A percentile compares a stretch with the other conserved stretches of the same genome.
Evolutionary conservation across 2,113 vertebrate species (phyloP).

Genomic region (Corydoras sp.): DNA sequence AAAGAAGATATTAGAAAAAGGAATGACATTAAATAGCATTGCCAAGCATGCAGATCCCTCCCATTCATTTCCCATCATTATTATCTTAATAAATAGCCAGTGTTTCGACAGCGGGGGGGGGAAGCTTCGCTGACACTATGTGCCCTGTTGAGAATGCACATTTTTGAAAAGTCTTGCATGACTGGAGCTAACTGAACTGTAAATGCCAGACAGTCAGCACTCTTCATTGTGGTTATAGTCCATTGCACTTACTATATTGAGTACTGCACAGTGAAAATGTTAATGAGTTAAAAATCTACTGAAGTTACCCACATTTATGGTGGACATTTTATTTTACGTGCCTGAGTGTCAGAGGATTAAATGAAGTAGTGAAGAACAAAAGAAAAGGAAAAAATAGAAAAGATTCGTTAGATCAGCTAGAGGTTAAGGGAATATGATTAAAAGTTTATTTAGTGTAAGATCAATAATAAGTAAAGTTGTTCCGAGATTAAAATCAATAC

Average conservation of each 20-base stretch:
- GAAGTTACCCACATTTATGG: no score
- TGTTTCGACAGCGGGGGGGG: constrained; percentile 55
- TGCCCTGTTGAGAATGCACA: constrained; percentile 58
- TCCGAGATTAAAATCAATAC: no score
- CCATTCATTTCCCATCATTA: constrained; percentile 61
- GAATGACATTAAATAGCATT: constrained; percentile 1
- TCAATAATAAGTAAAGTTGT: no score
- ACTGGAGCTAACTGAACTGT: constrained; percentile 62
- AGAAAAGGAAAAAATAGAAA: no score
- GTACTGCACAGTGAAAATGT: no score
- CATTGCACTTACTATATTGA: neutral
- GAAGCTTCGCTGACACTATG: constrained; percentile 48
- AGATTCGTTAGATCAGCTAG: no score
- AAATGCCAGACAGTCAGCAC: constrained; percentile 59
- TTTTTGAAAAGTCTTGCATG: constrained; percentile 72
- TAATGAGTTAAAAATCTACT: no score
- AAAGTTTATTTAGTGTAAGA: no score
- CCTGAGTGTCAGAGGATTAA: no score
- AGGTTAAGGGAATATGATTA: no score
- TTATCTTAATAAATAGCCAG: constrained; percentile 58
- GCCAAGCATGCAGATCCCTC: constrained; percentile 45
- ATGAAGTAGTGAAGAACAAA: no score
- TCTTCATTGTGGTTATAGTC: constrained; percentile 45
- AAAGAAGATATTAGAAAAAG: neutral
- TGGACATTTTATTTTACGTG: no score